phyloP scores from a whole-genome alignment of 2,113 vertebrate genomes.

The Orthonyx spaldingii region DNA sequence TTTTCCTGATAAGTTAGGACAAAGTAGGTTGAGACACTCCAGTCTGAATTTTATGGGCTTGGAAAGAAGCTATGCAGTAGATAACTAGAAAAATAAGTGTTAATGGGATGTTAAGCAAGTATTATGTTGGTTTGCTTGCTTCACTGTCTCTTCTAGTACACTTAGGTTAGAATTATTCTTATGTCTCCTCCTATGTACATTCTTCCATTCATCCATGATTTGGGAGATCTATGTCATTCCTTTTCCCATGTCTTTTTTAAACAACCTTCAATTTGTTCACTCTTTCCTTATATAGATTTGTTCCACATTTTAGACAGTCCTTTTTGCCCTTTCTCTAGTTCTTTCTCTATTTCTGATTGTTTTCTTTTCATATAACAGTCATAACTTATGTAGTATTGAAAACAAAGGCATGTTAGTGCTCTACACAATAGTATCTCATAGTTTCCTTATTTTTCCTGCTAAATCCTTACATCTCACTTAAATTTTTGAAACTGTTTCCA shows the following conservation, averaged over 20 bases:
- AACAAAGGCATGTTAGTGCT: not conserved
- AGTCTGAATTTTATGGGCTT: not conserved
- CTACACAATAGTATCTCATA: no score
- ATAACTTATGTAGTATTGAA: not conserved
- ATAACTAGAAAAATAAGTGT: not conserved
- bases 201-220: not conserved
- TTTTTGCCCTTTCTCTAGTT: not conserved
- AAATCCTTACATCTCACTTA: not conserved
- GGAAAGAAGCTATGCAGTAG: not conserved
- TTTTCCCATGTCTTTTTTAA: not conserved
- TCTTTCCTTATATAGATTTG: not conserved
- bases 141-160: not conserved
- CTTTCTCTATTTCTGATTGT: not conserved
- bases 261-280: not conserved
- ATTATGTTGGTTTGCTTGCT: not conserved
- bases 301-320: not conserved
- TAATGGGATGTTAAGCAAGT: not conserved
- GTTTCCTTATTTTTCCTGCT: not conserved
- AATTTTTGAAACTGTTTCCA: not conserved
- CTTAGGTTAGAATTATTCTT: not conserved
- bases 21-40: not conserved
- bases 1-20: not conserved
- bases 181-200: rapidly evolving
- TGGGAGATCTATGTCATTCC: not conserved
- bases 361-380: not conserved